phyloP scores from a whole-genome alignment of 2,888 invertebrate species.

The Acrocera orbiculus region DNA sequence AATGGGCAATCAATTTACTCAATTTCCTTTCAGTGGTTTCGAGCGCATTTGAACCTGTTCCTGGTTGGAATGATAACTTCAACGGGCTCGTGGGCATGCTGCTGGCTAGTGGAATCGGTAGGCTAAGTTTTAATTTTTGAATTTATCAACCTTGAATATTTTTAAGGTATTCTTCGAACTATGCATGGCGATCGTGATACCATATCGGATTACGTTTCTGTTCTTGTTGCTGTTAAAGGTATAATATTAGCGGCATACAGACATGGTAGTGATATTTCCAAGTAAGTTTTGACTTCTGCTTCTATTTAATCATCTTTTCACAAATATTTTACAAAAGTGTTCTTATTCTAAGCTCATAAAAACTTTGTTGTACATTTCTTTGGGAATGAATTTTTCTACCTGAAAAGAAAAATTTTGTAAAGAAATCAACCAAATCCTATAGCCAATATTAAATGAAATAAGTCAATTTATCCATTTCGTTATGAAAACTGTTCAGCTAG shows the following conservation, averaged over 20 bases:
- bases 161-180: conserved; percentile 49
- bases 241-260: conserved; percentile 54
- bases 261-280: too few species aligned
- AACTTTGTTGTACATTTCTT: too few species aligned
- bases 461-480: too few species aligned
- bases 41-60: conserved; percentile 42
- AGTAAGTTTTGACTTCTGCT: too few species aligned
- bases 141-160: conserved; percentile 11
- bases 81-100: conserved; percentile 73
- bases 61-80: conserved; percentile 82
- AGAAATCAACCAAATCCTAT: too few species aligned
- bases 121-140: not conserved
- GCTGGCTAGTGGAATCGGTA: conserved; percentile 49
- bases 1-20: not conserved
- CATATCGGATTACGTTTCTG: conserved; percentile 60
- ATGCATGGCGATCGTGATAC: conserved; percentile 41
- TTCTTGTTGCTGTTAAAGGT: conserved; percentile 57
- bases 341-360: too few species aligned
- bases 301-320: too few species aligned
- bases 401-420: too few species aligned
- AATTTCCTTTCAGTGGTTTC: conserved; percentile 39
- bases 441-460: too few species aligned
- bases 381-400: too few species aligned
- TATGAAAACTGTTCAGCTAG: too few species aligned
- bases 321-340: too few species aligned